These are phyloP conservation scores for Helicorthomorpha holstii DNA, from an alignment of 1,140 invertebrate genomes.

Conservation along the genomic window DNA sequence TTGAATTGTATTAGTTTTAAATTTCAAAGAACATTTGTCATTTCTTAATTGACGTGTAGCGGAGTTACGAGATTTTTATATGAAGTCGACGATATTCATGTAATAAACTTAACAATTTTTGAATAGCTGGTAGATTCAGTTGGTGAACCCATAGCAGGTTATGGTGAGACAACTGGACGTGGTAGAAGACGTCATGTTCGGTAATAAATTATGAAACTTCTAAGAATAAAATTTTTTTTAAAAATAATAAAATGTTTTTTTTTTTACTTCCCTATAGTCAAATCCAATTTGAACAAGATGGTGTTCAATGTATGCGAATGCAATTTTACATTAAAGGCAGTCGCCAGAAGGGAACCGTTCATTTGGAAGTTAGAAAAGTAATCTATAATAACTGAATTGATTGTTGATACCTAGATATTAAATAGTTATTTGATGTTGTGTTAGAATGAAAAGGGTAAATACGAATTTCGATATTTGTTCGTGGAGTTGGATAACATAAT, in stretches of 20 bases:
- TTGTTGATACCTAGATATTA: not conserved
- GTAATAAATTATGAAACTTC: slow-evolving; percentile 22
- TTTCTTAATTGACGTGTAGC: too few relatives aligned
- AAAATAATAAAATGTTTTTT: slow-evolving; percentile 2
- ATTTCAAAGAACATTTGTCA: too few relatives aligned
- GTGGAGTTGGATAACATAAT: slow-evolving; percentile 62
- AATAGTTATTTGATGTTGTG: slow-evolving; percentile 21
- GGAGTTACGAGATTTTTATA: too few relatives aligned
- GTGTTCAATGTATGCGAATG: slow-evolving; percentile 61
- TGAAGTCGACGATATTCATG: not conserved
- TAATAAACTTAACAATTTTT: not conserved
- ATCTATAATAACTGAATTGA: slow-evolving; percentile 11
- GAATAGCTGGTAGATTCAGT: slow-evolving; percentile 38
- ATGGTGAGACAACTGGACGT: slow-evolving; percentile 62
- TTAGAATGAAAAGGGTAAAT: slow-evolving; percentile 54
- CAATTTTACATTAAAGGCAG: slow-evolving; percentile 74
- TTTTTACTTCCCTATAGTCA: slow-evolving; percentile 39
- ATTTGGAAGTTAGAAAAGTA: slow-evolving; percentile 72
- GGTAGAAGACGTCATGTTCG: slow-evolving; percentile 46
- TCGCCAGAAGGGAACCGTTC: slow-evolving; percentile 56
- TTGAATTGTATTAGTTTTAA: too few relatives aligned
- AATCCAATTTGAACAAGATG: slow-evolving; percentile 50
- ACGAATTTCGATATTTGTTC: slow-evolving; percentile 63
- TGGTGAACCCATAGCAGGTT: slow-evolving; percentile 72
- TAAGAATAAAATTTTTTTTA: slow-evolving; percentile 1